Percentiles rank a stretch among this genome's conserved stretches.
Conservation (phyloP, 2,797 vertebrate genomes). For the Sylvilagus floridanus region DNA sequence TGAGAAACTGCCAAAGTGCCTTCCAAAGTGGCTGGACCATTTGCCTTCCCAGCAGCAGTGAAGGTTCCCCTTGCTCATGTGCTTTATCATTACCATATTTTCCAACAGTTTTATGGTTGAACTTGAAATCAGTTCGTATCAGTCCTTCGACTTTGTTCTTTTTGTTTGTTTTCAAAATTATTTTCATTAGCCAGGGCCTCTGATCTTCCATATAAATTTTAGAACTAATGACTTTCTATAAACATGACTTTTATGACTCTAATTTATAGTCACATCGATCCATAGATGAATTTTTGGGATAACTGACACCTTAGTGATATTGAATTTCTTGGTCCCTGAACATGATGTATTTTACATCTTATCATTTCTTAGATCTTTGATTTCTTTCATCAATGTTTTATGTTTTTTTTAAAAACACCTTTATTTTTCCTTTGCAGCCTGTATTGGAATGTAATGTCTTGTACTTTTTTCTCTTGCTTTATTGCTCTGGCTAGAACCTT, state of each 20-base stretch:
- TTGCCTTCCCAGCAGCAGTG: no score
- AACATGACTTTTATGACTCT: slow-evolving; percentile 41
- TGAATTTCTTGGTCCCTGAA: slow-evolving; percentile 18
- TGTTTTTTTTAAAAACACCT: slow-evolving; percentile 35
- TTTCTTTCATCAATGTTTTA: background rate
- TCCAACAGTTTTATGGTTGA: no score
- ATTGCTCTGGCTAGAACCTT: no score
- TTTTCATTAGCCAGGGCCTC: no score
- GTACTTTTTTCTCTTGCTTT: background rate
- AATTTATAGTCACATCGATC: background rate
- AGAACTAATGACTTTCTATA: background rate
- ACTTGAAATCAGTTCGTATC: background rate
- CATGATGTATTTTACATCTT: background rate
- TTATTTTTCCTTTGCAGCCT: background rate
- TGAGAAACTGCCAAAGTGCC: no score
- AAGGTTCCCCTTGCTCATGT: no score
- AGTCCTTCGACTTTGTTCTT: background rate
- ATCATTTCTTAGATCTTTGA: background rate
- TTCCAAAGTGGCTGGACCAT: no score
- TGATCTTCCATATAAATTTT: no score
- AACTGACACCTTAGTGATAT: background rate
- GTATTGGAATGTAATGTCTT: background rate
- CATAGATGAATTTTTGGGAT: background rate
- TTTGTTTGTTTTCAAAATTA: no score
- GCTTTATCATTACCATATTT: no score